Evolutionary conservation across 1,140 invertebrate genomes (phyloP), one percentile per base, ranked within the genome.

Genomic region (Ceratoteleas bidentatus): DNA sequence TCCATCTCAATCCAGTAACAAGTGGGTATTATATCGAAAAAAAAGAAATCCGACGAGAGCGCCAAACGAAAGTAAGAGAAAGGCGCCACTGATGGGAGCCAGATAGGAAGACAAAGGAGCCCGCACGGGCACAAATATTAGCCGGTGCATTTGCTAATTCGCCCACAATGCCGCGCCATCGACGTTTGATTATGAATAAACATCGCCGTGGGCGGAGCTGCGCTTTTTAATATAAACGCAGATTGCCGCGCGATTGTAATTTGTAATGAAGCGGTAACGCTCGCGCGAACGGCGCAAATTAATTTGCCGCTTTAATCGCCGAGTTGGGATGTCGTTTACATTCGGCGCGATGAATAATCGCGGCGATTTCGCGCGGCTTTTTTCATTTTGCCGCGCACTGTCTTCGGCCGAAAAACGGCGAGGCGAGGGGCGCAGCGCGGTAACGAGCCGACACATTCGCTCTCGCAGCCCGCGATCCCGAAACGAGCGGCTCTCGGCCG

Each of bases 11-110:
- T 49, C 70, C 72, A 68, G 81, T 83, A 83, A 83, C 81, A 83
- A 83, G 81, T 79, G 81, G 81, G 66, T 72, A 83, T 83, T 83
- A 76, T 77, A 64, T 66, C 57, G 15, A 47, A 38, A 56, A 75
- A 54, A 57, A 62, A 50, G 15, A 61, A 24, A 24, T 2, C 1
- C 24, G 60, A 52, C 36, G n/a, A n/a, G n/a, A n/a, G n/a, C n/a
- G n/a, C n/a, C n/a, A n/a, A 62, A 56, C 43, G 47, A 64, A 61
- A 74, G 64, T 45, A 68, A 74, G 73, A 54, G 56, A 49, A 70
- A 66, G 62, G 56, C 13, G 62, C 32, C 38, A 64, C 62, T 70
- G 58, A 64, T 58, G 66, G 9, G 53, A 52, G 16, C 10, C 6
- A 52, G 24, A 50, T 40, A 58, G 45, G 14, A 72, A 61, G 56